Conservation (phyloP, 2,113 vertebrate species). For the Sapajus apella region DNA sequence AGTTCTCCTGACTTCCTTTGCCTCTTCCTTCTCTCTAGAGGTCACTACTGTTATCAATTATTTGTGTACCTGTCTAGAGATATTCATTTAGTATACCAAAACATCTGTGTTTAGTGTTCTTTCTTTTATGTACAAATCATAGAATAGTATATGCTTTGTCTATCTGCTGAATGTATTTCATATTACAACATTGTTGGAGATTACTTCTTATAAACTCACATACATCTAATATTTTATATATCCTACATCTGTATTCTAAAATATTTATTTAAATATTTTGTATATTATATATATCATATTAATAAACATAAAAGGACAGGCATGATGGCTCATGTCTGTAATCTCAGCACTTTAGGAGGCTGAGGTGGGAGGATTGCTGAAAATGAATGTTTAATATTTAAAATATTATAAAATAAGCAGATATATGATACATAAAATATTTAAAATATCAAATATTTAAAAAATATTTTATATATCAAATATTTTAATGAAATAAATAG, state of each 20-base stretch:
- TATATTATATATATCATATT: too few relatives aligned
- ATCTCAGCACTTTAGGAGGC: too few relatives aligned
- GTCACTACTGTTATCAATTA: not conserved
- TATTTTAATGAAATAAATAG: not conserved
- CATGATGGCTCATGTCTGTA: too few relatives aligned
- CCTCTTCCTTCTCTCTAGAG: not conserved
- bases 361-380: too few relatives aligned
- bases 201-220: not conserved
- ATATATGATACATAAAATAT: too few relatives aligned
- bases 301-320: too few relatives aligned
- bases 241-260: too few relatives aligned
- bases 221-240: not conserved
- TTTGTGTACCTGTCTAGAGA: not conserved
- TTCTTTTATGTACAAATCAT: not conserved
- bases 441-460: not conserved
- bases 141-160: not conserved
- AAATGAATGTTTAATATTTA: too few relatives aligned
- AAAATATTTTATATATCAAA: not conserved
- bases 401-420: too few relatives aligned
- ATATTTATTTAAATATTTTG: too few relatives aligned
- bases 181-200: not conserved
- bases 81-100: conserved; percentile 8
- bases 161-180: not conserved
- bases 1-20: not conserved
- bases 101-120: not conserved